phyloP scores from a whole-genome alignment of 2,888 invertebrate species.

The Drosophila eohydei region DNA sequence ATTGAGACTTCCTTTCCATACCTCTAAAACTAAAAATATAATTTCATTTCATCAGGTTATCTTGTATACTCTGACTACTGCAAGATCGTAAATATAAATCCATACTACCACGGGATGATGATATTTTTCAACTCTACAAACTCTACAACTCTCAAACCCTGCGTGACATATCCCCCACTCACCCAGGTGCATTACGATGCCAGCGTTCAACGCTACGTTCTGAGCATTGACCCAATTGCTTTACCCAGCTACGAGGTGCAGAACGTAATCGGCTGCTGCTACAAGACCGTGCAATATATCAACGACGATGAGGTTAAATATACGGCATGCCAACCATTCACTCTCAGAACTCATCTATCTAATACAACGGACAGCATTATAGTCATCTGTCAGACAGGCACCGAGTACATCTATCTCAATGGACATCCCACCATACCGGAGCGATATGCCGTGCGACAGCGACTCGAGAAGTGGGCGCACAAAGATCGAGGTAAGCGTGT shows the following conservation, averaged over 20 bases:
- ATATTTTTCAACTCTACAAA: conserved; percentile 86
- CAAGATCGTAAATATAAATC: conserved; percentile 87
- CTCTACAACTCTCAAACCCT: conserved; percentile 86
- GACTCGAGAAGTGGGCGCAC: conserved; percentile 78
- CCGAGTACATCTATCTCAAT: conserved; percentile 81
- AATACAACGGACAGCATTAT: conserved; percentile 85
- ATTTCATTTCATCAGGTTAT: conserved; percentile 73
- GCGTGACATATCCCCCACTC: conserved; percentile 83
- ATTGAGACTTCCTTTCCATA: not conserved
- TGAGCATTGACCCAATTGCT: conserved; percentile 69
- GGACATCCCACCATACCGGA: conserved; percentile 87
- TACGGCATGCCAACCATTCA: conserved; percentile 85
- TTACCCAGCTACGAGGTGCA: conserved; percentile 59
- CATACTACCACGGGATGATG: conserved; percentile 86
- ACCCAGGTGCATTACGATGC: conserved; percentile 77
- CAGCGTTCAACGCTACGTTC: conserved; percentile 62
- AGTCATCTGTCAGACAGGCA: conserved; percentile 85
- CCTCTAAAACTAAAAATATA: not conserved
- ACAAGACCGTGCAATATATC: conserved; percentile 78
- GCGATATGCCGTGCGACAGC: conserved; percentile 85
- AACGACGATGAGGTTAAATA: conserved; percentile 75
- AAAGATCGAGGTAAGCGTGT: conserved; percentile 37
- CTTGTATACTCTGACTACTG: conserved; percentile 87
- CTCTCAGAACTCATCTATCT: conserved; percentile 79
- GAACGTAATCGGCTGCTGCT: conserved; percentile 79